These are phyloP conservation scores for Papilio polytes DNA, from an alignment of 1,140 invertebrate species.

Conservation along the genomic window DNA sequence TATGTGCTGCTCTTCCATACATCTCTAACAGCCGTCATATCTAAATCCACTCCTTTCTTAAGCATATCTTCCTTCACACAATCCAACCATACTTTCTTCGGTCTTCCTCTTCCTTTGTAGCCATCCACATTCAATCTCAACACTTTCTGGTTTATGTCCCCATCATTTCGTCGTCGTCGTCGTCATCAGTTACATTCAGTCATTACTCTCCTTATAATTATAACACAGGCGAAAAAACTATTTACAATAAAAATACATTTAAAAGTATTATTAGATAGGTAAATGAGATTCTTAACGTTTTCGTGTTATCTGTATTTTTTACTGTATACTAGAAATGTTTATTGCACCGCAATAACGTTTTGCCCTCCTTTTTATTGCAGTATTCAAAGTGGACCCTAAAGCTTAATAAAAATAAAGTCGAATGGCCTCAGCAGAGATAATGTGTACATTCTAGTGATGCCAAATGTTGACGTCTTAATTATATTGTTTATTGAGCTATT, in stretches of 20 bases:
- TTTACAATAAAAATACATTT: not conserved
- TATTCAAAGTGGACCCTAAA: constrained; percentile 14
- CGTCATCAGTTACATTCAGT: too few species aligned
- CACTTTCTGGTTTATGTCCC: too few species aligned
- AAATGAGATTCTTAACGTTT: constrained; percentile 19
- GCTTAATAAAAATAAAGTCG: constrained; percentile 16
- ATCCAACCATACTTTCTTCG: too few species aligned
- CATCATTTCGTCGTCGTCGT: too few species aligned
- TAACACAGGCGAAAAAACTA: not conserved
- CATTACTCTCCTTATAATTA: not conserved
- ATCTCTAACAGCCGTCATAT: too few species aligned
- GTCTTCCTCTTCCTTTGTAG: too few species aligned
- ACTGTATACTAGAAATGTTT: constrained; percentile 21
- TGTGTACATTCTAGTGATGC: not conserved
- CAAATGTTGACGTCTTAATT: constrained; percentile 15
- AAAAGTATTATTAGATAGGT: not conserved
- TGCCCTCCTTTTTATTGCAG: constrained; percentile 9
- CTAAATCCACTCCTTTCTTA: too few species aligned
- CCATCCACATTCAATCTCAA: too few species aligned
- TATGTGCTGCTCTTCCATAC: too few species aligned
- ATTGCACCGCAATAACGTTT: constrained; percentile 23
- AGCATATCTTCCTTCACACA: too few species aligned
- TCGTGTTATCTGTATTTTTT: constrained; percentile 10
- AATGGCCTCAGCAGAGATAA: not conserved
- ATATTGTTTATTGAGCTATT: not conserved